These are phyloP conservation scores for Nasonovia ribisnigri DNA, from an alignment of 2,888 invertebrate species.

Conservation along the genomic window DNA sequence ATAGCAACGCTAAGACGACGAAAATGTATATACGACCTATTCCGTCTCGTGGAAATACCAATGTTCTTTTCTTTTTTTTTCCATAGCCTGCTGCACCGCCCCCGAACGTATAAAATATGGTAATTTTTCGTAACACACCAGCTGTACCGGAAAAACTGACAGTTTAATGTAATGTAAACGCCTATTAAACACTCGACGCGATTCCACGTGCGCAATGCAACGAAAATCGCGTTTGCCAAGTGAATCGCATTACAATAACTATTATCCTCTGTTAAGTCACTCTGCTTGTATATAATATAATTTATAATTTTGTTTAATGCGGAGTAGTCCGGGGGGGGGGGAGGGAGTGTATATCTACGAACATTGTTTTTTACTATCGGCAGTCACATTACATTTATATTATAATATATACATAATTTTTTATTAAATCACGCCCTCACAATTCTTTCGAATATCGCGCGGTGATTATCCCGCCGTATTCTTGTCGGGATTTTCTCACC, in stretches of 20 bases:
- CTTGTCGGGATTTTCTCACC: not conserved
- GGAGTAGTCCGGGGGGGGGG: too few species aligned
- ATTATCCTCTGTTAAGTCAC: not conserved
- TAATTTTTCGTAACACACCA: not conserved
- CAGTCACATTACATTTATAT: not conserved
- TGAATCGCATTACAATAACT: not conserved
- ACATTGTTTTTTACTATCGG: not conserved
- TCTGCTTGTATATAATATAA: not conserved
- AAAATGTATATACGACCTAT: not conserved
- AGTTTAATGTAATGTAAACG: conserved; percentile 20
- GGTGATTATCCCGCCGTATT: not conserved
- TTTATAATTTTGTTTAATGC: not conserved
- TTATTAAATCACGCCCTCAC: not conserved
- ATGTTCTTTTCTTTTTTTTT: not conserved
- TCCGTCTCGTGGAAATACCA: not conserved
- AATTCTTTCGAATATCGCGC: not conserved
- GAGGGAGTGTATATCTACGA: not conserved
- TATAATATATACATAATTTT: not conserved
- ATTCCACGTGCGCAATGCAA: not conserved
- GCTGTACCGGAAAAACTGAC: not conserved
- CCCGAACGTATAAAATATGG: not conserved
- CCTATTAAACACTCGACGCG: conserved; percentile 2
- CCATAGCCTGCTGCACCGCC: not conserved
- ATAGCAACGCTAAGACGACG: not conserved
- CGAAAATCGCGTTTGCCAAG: not conserved